A percentile compares a stretch with the other conserved stretches of the same genome.
These are phyloP conservation scores for Pogoniulus pusillus DNA, from an alignment of 2,797 vertebrate species.

Conservation along the genomic window DNA sequence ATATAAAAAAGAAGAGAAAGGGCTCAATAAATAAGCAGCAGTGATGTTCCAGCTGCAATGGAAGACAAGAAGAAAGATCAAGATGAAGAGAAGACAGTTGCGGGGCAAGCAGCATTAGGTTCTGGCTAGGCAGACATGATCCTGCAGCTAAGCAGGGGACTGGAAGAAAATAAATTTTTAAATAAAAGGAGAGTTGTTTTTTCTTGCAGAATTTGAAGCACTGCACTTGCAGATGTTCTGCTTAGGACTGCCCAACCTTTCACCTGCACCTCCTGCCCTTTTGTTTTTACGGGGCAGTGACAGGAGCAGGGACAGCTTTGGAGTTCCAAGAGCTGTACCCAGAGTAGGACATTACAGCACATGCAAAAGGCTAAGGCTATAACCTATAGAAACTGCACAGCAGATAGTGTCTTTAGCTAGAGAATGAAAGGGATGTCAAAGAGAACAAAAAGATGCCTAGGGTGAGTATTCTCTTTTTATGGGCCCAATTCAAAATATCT, in stretches of 20 bases:
- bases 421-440: background rate
- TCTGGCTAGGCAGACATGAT: rapidly evolving
- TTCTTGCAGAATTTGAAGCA: background rate
- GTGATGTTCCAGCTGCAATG: background rate
- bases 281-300: background rate
- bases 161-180: background rate
- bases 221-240: background rate
- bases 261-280: background rate
- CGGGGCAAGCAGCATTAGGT: background rate
- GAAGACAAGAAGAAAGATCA: background rate
- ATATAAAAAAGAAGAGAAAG: background rate
- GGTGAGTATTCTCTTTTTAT: background rate
- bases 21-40: background rate
- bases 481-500: background rate
- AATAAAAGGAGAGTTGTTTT: background rate
- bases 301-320: background rate
- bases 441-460: background rate
- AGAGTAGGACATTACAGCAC: rapidly evolving
- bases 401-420: rapidly evolving
- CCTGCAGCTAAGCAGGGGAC: background rate
- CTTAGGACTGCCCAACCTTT: background rate
- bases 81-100: background rate
- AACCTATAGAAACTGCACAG: rapidly evolving
- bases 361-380: background rate
- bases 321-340: background rate